Conservation (phyloP, 2,888 invertebrate genomes). For the Crocallis elinguaria region DNA sequence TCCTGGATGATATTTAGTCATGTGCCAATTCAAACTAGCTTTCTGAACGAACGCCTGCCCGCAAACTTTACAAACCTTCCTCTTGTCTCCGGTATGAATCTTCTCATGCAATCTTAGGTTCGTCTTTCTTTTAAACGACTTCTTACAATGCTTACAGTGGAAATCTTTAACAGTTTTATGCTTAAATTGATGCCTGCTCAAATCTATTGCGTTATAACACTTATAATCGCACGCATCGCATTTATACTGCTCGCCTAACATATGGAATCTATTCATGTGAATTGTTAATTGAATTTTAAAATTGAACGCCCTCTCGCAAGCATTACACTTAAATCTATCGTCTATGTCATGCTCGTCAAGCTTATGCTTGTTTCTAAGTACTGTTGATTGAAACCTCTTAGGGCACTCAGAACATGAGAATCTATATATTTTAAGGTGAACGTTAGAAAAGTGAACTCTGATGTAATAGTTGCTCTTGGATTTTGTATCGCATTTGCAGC, state of each 20-base stretch:
- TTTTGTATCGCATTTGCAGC: too few relatives aligned
- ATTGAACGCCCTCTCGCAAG: slow-evolving; percentile 5
- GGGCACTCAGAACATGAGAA: neutral
- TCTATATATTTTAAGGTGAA: neutral
- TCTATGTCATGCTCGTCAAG: slow-evolving; percentile 12
- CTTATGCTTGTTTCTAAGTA: neutral
- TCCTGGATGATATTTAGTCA: too few relatives aligned
- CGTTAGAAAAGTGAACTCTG: too few relatives aligned
- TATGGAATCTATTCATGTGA: slow-evolving; percentile 2
- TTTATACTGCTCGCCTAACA: neutral
- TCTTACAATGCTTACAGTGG: too few relatives aligned
- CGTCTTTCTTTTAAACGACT: too few relatives aligned
- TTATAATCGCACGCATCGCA: slow-evolving; percentile 9
- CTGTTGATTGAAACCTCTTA: neutral
- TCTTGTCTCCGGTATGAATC: too few relatives aligned
- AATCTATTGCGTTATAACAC: neutral
- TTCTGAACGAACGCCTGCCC: too few relatives aligned
- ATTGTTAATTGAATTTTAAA: neutral
- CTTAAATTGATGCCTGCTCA: neutral
- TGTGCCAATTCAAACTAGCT: too few relatives aligned
- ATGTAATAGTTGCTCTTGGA: too few relatives aligned
- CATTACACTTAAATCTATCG: slow-evolving; percentile 13
- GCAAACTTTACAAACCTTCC: too few relatives aligned
- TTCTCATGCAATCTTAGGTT: too few relatives aligned
- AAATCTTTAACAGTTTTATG: too few relatives aligned